Conservation (phyloP, 2,797 vertebrate species). For the Lagodon rhomboides region DNA sequence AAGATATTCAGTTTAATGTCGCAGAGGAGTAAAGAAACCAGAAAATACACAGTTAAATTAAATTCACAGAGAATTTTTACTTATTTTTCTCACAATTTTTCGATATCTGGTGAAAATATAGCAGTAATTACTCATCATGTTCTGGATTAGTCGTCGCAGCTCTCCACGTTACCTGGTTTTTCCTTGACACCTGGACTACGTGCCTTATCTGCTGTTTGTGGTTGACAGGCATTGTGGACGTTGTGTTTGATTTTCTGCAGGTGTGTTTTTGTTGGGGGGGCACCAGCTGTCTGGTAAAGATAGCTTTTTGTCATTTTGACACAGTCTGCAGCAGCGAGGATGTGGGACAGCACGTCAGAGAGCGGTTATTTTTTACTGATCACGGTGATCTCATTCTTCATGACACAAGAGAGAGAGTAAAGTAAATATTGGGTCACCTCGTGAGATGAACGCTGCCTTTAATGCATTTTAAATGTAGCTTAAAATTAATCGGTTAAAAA, state of each 20-base stretch:
- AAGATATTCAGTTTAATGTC: too few relatives aligned
- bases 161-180: background rate
- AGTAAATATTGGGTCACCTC: background rate
- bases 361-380: background rate
- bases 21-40: too few relatives aligned
- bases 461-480: slow-evolving; percentile 5
- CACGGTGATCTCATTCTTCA: background rate
- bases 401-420: background rate
- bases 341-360: background rate
- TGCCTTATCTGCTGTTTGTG: slow-evolving; percentile 59
- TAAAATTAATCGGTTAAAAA: background rate
- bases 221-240: slow-evolving; percentile 61
- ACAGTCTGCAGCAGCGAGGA: background rate
- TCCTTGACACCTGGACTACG: slow-evolving; percentile 15
- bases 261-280: slow-evolving; percentile 72
- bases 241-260: slow-evolving; percentile 80
- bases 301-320: slow-evolving; percentile 20
- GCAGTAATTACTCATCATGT: too few relatives aligned
- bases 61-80: too few relatives aligned
- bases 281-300: slow-evolving; percentile 31
- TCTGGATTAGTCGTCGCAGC: too few relatives aligned
- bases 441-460: background rate
- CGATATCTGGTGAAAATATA: too few relatives aligned
- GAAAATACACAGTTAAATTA: too few relatives aligned
- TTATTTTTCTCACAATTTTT: too few relatives aligned